Base-by-base conservation (phyloP, 2,888 invertebrate species). In the Halocaridina rubra region DNA sequence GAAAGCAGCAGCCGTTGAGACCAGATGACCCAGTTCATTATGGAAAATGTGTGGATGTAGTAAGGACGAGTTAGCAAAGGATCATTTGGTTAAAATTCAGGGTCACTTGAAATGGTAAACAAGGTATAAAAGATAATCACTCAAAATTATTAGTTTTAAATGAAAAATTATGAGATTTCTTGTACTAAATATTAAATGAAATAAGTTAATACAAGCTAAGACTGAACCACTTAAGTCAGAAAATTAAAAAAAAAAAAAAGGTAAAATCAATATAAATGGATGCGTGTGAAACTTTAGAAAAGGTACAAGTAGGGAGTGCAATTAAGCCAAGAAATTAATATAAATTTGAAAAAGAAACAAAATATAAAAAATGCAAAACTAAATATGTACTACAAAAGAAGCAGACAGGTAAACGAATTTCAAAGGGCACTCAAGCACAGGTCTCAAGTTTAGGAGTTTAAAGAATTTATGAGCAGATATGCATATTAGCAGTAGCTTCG, bases 21-120 rank as follows among this genome's bases (percentile, higher is more conserved):
- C 57, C 75, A 76, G 76, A 67, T 57, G 76, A 69, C 76, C 32
- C 64, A 22, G 76, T 69, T 74, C 53, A 80, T 46, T 80, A 57
- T 69, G 80, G 39, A 39, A 69, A 69, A 13, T 19, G 79, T 33
- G 39, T 32, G 69, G 59, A 33, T 61, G 77, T 57, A 78, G 82
- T 69, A 82, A 82, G 67, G 82, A 57, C 29, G 19, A 69, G 77
- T 82, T 82, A 82, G 82, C 69, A 8, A 71, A 30, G 77, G 59
- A 39, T 46, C 67, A 24, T 67, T 22, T 30, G 81, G 74, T 59
- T 53, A 75, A 75, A 72, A 64, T 59, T 81, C 53, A 81, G 74
- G 81, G 81, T 74, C 81, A 81, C 74, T 80, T 80, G 64, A 74
- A 72, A 46, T 81, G 32, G 75, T 75, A 75, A 27, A 30, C 22